Percentiles rank a stretch among this genome's conserved stretches.
phyloP scores from a whole-genome alignment of 1,140 invertebrate species.

The Zaprionus lachaisei region DNA sequence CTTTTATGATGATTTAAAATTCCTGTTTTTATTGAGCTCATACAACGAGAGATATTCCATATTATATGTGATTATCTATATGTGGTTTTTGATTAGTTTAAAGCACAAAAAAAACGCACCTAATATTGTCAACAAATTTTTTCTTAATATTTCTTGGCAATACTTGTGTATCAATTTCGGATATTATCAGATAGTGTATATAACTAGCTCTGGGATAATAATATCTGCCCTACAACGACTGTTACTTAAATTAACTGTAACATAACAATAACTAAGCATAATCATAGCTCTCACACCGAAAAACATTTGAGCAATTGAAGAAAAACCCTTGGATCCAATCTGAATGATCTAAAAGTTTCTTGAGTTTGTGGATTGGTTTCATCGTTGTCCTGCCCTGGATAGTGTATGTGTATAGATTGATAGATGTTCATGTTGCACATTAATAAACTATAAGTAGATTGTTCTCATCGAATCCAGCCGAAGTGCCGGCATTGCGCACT shows the following conservation, averaged over 20 bases:
- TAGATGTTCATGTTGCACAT: constrained; percentile 51
- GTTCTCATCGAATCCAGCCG: constrained; percentile 93
- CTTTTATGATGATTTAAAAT: not conserved
- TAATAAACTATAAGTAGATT: constrained; percentile 94
- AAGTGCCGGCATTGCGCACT: constrained; percentile 93
- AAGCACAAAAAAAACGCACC: not conserved
- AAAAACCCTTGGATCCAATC: not conserved
- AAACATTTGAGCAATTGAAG: not conserved
- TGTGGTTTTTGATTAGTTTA: not conserved
- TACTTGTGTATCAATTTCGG: no score
- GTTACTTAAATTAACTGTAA: not conserved
- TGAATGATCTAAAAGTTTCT: not conserved
- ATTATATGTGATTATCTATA: constrained; percentile 3
- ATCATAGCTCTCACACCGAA: not conserved
- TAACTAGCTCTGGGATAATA: not conserved
- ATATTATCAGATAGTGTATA: not conserved
- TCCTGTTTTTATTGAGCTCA: not conserved
- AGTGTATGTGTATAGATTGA: constrained; percentile 14
- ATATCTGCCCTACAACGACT: not conserved
- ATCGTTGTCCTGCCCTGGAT: constrained; percentile 8
- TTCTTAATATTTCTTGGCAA: not conserved
- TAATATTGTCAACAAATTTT: not conserved
- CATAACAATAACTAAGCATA: not conserved
- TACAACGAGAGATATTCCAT: not conserved
- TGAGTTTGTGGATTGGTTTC: not conserved